These are phyloP conservation scores for Petrophora chlorosata DNA, from an alignment of 2,888 invertebrate genomes.

Conservation along the genomic window DNA sequence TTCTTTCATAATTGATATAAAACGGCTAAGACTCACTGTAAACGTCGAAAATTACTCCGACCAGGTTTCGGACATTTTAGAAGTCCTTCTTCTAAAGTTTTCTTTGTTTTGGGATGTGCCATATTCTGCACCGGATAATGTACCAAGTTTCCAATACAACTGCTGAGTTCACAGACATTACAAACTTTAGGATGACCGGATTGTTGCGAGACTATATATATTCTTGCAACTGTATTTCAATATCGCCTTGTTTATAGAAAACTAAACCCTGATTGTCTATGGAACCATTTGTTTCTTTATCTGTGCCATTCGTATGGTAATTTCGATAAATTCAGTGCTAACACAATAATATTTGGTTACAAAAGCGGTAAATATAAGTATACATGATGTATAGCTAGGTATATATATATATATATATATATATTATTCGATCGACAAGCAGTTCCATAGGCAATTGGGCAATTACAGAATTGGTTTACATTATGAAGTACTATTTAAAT, in stretches of 20 bases:
- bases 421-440: not conserved
- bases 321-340: too few relatives aligned
- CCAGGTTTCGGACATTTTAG: too few relatives aligned
- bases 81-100: too few relatives aligned
- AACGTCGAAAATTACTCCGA: too few relatives aligned
- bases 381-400: too few relatives aligned
- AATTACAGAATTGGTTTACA: not conserved
- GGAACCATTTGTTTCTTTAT: conserved; percentile 10
- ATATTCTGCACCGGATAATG: conserved; percentile 4
- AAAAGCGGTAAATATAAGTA: too few relatives aligned
- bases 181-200: conserved; percentile 17
- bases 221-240: conserved; percentile 30
- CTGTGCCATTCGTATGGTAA: too few relatives aligned
- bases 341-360: too few relatives aligned
- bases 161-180: not conserved
- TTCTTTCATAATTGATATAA: too few relatives aligned
- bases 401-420: too few relatives aligned
- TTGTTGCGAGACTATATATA: conserved; percentile 22
- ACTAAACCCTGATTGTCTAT: conserved; percentile 6
- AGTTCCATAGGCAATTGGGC: conserved; percentile 6
- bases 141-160: not conserved
- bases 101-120: too few relatives aligned
- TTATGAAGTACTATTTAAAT: conserved; percentile 34
- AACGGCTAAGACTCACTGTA: too few relatives aligned
- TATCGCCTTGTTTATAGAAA: conserved; percentile 37